Conservation (phyloP, 2,797 vertebrate species). For the Rhabdomys pumilio region DNA sequence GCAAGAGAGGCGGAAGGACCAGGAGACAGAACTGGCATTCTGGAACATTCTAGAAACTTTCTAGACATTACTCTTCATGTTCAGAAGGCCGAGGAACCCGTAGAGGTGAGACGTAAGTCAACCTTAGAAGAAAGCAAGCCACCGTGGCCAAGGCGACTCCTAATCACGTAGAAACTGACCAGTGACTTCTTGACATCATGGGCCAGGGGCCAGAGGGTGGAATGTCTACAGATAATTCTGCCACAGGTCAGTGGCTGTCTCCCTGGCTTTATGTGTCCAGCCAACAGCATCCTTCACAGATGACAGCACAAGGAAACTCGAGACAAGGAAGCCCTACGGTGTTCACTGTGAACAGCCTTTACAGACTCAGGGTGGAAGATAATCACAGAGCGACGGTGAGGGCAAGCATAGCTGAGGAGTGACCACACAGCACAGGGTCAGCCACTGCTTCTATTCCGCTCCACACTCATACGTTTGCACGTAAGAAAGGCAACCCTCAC, state of each 20-base stretch:
- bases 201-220: not conserved
- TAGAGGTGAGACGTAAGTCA: not conserved
- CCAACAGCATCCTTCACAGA: not conserved
- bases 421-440: not conserved
- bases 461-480: not conserved
- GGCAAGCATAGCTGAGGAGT: not conserved
- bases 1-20: not conserved
- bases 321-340: not conserved
- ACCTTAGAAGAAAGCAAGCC: not conserved
- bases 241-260: not conserved
- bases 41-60: not conserved
- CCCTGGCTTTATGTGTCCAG: not conserved
- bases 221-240: not conserved
- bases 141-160: not conserved
- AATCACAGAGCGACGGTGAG: not conserved
- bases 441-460: not conserved
- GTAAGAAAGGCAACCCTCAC: not conserved
- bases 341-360: not conserved
- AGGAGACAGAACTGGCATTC: not conserved
- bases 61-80: not conserved
- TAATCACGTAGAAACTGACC: not conserved
- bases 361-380: not conserved
- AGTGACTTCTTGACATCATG: not conserved
- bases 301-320: not conserved
- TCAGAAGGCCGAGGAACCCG: not conserved